Evolutionary conservation across 2,797 vertebrate genomes (phyloP).

Genomic region (Poecile montanus): DNA sequence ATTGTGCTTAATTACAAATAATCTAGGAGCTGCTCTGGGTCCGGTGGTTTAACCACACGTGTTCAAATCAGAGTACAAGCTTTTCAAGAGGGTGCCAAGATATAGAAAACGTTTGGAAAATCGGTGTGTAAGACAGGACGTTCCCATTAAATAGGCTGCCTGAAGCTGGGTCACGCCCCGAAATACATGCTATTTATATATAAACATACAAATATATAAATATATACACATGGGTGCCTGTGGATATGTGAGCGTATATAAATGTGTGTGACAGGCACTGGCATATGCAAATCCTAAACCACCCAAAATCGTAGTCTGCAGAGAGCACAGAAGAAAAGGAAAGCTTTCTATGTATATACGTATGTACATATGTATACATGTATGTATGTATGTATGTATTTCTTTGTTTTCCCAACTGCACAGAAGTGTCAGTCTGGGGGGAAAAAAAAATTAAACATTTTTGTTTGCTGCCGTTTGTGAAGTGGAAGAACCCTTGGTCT

Average conservation of each 20-base stretch:
- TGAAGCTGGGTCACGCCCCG: background rate
- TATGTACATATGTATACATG: background rate
- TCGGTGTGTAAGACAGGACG: background rate
- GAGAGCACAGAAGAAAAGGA: background rate
- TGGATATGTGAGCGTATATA: background rate
- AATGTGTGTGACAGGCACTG: background rate
- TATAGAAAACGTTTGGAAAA: conserved; percentile 36
- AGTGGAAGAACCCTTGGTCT: background rate
- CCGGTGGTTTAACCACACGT: conserved; percentile 75
- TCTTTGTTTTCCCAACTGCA: conserved; percentile 1
- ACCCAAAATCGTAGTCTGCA: background rate
- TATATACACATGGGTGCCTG: accelerated
- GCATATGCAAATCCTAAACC: background rate
- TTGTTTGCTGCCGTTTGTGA: background rate
- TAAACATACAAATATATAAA: background rate
- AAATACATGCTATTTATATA: background rate
- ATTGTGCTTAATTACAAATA: conserved; percentile 88
- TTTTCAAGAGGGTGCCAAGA: conserved; percentile 51
- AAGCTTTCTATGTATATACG: background rate
- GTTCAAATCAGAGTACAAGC: conserved; percentile 65
- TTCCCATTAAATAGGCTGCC: background rate
- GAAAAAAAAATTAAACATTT: background rate
- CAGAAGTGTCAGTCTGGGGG: background rate
- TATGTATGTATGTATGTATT: background rate
- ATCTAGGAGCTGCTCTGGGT: conserved; percentile 75